Evolutionary conservation across 2,797 vertebrate species (phyloP), one percentile per base, ranked within the genome.

Genomic region (Anguilla obscura): DNA sequence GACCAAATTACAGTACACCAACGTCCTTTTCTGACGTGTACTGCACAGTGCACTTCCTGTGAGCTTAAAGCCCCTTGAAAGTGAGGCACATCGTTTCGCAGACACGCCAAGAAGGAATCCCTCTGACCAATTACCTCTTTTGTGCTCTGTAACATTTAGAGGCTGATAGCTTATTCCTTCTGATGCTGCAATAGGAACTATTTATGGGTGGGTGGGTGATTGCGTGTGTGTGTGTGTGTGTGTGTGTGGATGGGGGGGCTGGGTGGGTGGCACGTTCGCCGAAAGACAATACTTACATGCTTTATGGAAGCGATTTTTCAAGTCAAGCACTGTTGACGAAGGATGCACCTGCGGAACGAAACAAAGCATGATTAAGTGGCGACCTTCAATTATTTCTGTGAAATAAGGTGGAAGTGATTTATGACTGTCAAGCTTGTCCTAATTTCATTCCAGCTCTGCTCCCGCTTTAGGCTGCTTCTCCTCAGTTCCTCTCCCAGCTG

Each of bases 291-390:
- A 96, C 96, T 96, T 93, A 97, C 95, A 94, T 86, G 93, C 88
- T 95, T 96, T 96, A 89, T 97, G 93, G 93, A 96, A 96, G 93
- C 95, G 96, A 91, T 95, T 95, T 89, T 97, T 96, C 90, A 96
- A 92, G 90, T 97, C 95, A 85, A 95, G 95, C 91, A 95, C 90
- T 0, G 96, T 95, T 90, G 95, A 96, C 82, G 93, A 93, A 90
- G 96, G 96, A 88, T 92, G 91, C 79, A 97, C 93, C 96, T 97
- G 91, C 74, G 95, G 90, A 56, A 45, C 89, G 90, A 94, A 56
- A 93, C 93, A 93, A 91, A 90, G 93, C 86, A 89, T 91, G 92
- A 94, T 94, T 93, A 92, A 92, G 89, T 56, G 89, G 88, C 30
- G 82, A 90, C 91, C 92, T 94, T 92, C 85, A 91, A 93, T 92